Evolutionary conservation across 2,888 invertebrate genomes (phyloP), one percentile per base, ranked within the genome.

Genomic region (Andrena haemorrhoa): DNA sequence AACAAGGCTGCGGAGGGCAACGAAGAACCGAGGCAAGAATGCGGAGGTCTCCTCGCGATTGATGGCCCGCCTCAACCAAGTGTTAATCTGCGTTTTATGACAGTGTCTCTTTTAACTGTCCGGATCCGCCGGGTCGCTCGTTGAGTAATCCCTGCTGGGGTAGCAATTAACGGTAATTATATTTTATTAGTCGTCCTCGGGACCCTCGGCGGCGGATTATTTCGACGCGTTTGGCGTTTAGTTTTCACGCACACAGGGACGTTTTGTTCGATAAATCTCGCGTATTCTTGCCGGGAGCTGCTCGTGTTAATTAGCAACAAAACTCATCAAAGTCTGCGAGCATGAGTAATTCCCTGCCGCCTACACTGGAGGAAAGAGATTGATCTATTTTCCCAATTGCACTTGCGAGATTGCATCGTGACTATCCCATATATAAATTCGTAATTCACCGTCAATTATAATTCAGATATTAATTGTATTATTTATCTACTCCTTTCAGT

Each of bases 81-180:
- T 60, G 56, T 47, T 79, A 81, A 79, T 74, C 63, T 53, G 35
- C 49, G 68, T 79, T 81, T 81, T 79, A 81, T 79, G 53, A 74
- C 73, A 68, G 10, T 23, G 20, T 58, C 80, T 35, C n/a, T 64
- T 74, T 79, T 49, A 56, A 69, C 75, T 33, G 56, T 63, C 33
- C 31, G 12, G 31, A 80, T 66, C 61, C 70, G 53, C 58, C 33
- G 53, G 41, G 49, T 63, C 66, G 49, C 76, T 68, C 70, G 51
- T 72, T 81, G 63, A 29, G 51, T 65, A 75, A 75, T 76, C 71
- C 60, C 64, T 47, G 31, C 31, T 71, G 26, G 68, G 53, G 35
- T 51, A 41, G 56, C 84, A 86, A 86, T 86, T 86, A 86, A 86
- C 72, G 72, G 61, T 75, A 82, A 86, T 84, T 84, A 75, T 73